Conservation (phyloP, 2,888 invertebrate species). For the Epinotia bilunana region DNA sequence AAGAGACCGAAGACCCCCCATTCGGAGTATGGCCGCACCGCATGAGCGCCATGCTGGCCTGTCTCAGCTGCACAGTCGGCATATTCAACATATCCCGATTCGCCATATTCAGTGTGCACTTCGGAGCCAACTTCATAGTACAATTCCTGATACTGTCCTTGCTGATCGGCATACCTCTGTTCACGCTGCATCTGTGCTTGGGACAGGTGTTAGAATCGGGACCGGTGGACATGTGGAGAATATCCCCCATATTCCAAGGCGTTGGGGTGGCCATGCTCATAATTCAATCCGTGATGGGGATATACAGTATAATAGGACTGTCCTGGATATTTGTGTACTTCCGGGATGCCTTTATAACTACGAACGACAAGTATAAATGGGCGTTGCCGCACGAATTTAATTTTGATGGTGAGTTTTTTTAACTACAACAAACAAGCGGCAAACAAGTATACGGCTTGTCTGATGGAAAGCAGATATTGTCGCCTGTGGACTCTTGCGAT, state of each 20-base stretch:
- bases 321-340: slow-evolving; percentile 96
- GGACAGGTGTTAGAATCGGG: slow-evolving; percentile 94
- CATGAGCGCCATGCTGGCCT: slow-evolving; percentile 91
- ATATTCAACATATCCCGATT: slow-evolving; percentile 95
- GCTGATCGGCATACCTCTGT: slow-evolving; percentile 92
- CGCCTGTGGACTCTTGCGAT: no score
- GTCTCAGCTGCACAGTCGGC: slow-evolving; percentile 93
- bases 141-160: slow-evolving; percentile 94
- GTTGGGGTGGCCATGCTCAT: slow-evolving; percentile 92
- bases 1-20: slow-evolving; percentile 76
- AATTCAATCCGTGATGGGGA: slow-evolving; percentile 91
- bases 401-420: slow-evolving; percentile 83
- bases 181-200: slow-evolving; percentile 93
- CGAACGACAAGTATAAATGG: slow-evolving; percentile 92
- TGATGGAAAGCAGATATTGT: no score
- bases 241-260: slow-evolving; percentile 96
- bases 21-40: slow-evolving; percentile 80
- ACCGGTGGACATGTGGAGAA: slow-evolving; percentile 96
- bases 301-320: slow-evolving; percentile 95
- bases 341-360: slow-evolving; percentile 93
- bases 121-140: slow-evolving; percentile 94
- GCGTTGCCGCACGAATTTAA: slow-evolving; percentile 89
- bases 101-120: slow-evolving; percentile 93
- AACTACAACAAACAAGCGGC: no score
- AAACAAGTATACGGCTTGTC: no score